phyloP scores from a whole-genome alignment of 2,888 invertebrate species.

The Hydraecia micacea region DNA sequence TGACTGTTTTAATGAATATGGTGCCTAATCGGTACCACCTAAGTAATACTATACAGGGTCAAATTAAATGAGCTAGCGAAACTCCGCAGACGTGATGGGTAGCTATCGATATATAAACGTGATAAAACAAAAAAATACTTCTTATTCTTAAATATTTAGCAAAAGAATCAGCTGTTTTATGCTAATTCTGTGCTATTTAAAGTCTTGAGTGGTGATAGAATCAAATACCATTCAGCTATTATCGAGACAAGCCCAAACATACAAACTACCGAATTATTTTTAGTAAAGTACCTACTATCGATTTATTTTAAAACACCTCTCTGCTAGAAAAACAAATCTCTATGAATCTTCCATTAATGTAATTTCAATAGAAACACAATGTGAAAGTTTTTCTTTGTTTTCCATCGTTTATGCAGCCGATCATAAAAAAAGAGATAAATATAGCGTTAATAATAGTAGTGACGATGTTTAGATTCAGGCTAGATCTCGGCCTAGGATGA shows the following conservation, averaged over 20 bases:
- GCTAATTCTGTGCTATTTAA: neutral
- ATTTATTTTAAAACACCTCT: constrained; percentile 46
- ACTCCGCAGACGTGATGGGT: no score
- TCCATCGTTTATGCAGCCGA: neutral
- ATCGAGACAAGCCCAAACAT: constrained; percentile 18
- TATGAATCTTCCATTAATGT: constrained; percentile 21
- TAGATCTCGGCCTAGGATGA: constrained; percentile 23
- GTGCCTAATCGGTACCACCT: no score
- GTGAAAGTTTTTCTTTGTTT: constrained; percentile 24
- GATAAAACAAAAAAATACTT: no score
- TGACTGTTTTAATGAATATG: no score
- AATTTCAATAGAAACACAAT: constrained; percentile 38
- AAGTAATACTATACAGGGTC: no score
- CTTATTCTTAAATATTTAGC: no score
- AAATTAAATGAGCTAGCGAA: no score
- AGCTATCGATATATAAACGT: no score
- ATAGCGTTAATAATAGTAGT: constrained; percentile 26
- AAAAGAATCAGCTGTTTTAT: neutral
- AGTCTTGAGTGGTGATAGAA: neutral
- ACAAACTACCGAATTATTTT: constrained; percentile 11
- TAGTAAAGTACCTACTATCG: constrained; percentile 8
- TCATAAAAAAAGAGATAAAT: constrained; percentile 45
- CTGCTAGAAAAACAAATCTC: constrained; percentile 33
- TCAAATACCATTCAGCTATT: constrained; percentile 14
- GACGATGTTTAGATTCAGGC: constrained; percentile 15